Evolutionary conservation across 2,888 invertebrate genomes (phyloP).

Genomic region (Clanis bilineata): DNA sequence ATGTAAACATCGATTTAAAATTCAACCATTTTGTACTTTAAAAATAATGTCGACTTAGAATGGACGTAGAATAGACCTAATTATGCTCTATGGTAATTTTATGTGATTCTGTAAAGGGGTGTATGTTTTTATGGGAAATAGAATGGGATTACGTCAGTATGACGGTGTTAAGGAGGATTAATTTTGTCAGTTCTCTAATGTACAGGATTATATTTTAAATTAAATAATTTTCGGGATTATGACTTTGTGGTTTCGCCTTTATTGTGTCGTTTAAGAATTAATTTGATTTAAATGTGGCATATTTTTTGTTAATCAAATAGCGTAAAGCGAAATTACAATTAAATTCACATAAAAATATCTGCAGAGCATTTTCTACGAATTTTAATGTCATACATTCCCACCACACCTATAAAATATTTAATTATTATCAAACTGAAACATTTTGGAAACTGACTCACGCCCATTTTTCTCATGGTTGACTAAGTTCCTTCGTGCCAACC

Average conservation of each 20-base stretch:
- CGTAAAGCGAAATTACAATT: not conserved
- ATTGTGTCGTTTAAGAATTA: slow-evolving; percentile 1
- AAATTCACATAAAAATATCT: not conserved
- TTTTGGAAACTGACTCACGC: slow-evolving; percentile 24
- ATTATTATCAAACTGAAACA: not conserved
- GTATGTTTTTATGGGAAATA: slow-evolving; percentile 74
- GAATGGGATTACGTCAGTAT: slow-evolving; percentile 58
- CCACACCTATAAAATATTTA: not conserved
- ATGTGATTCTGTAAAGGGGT: slow-evolving; percentile 62
- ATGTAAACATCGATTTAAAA: slow-evolving; percentile 71
- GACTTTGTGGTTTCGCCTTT: not conserved
- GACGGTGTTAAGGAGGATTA: slow-evolving; percentile 59
- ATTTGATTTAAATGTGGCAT: not conserved
- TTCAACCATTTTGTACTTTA: slow-evolving; percentile 21
- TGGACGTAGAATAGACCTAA: slow-evolving; percentile 69
- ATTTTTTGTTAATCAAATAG: not conserved
- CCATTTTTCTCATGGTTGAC: slow-evolving; percentile 45
- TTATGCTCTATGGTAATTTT: slow-evolving; percentile 77
- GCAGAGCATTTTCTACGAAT: not conserved
- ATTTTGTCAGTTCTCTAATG: slow-evolving; percentile 18
- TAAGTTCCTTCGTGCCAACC: slow-evolving; percentile 8
- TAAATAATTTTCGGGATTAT: slow-evolving; percentile 1
- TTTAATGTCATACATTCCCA: not conserved
- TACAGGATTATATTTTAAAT: slow-evolving; percentile 3
- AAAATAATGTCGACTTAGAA: not conserved